phyloP scores from a whole-genome alignment of 2,888 invertebrate species.

The Sinopyrophorus schimmeli region DNA sequence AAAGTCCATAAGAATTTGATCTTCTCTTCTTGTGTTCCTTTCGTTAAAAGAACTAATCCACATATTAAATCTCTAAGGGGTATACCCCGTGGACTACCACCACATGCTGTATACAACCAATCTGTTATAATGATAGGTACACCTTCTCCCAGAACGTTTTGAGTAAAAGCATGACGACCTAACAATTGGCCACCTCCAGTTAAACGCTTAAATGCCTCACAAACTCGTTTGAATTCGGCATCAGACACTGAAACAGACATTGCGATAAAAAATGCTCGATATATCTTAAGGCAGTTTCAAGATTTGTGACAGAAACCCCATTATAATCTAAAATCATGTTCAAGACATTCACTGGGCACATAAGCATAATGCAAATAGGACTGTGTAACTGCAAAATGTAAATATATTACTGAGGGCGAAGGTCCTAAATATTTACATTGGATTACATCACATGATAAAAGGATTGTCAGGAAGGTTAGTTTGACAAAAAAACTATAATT shows the following conservation, averaged over 20 bases:
- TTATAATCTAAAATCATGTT: neutral
- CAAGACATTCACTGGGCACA: no score
- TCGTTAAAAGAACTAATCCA: constrained; percentile 83
- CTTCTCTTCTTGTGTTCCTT: constrained; percentile 84
- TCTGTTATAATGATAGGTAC: constrained; percentile 82
- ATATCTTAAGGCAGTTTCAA: neutral
- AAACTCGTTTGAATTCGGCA: constrained; percentile 78
- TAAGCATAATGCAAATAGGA: no score
- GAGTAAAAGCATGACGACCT: constrained; percentile 76
- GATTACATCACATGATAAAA: constrained; percentile 30
- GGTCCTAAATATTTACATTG: constrained; percentile 29
- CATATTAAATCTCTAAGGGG: constrained; percentile 81
- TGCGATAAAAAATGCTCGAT: constrained; percentile 13
- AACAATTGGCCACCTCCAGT: constrained; percentile 72
- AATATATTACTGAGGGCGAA: constrained; percentile 11
- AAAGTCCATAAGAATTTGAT: constrained; percentile 85
- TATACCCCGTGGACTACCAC: constrained; percentile 81
- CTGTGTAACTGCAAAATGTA: no score
- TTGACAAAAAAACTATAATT: constrained; percentile 30
- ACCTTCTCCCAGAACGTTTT: constrained; percentile 85
- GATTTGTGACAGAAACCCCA: neutral
- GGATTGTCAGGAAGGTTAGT: constrained; percentile 39
- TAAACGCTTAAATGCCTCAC: constrained; percentile 85
- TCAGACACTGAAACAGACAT: constrained; percentile 73
- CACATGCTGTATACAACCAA: constrained; percentile 81